Evolutionary conservation across 1,140 invertebrate genomes (phyloP), one percentile per base, ranked within the genome.

Genomic region (Micrasema longulum): DNA sequence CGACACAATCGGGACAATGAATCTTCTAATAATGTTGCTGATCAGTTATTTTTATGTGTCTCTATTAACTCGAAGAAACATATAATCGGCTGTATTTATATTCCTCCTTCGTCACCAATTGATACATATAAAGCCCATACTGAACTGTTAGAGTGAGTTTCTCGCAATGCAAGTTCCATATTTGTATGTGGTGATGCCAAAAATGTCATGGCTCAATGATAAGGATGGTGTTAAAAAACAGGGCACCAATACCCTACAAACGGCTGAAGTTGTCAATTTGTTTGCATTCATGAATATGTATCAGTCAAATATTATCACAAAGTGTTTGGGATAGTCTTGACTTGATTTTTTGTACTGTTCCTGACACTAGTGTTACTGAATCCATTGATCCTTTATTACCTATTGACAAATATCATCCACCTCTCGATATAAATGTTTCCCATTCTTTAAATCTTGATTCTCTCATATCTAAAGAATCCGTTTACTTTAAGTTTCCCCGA

Each of bases 101-200:
- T 45, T 45, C 4, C 11, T 16, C 41, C 41, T 6, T n/a, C 12
- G n/a, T n/a, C 12, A 4, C 10, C 12, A 6, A 14, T 45, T 4
- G 41, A 45, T 14, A 16, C 16, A 0, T 45, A 45, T 45, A 11
- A 45, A 16, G n/a, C 41, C n/a, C 41, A 45, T 45, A 45, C 41
- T 3, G 41, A 9, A 45, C 16, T 6, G 16, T 12, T 45, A n/a
- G 41, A 45, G 12, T 16, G 10, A 4, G 41, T 3, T 3, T 6
- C 23, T 52, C n/a, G 22, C 12, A 52, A 26, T 18, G 0, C 16
- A 2, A 18, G 20, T 52, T 20, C 50, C 14, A 52, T 4, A 22
- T 36, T 36, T 62, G 16, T 45, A n/a, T 45, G 41, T 45, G 41
- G 41, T 6, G 41, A n/a, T 45, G 22, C 20, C 50, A n/a, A n/a